phyloP scores from a whole-genome alignment of 2,888 invertebrate species.

The Smittia sp. region DNA sequence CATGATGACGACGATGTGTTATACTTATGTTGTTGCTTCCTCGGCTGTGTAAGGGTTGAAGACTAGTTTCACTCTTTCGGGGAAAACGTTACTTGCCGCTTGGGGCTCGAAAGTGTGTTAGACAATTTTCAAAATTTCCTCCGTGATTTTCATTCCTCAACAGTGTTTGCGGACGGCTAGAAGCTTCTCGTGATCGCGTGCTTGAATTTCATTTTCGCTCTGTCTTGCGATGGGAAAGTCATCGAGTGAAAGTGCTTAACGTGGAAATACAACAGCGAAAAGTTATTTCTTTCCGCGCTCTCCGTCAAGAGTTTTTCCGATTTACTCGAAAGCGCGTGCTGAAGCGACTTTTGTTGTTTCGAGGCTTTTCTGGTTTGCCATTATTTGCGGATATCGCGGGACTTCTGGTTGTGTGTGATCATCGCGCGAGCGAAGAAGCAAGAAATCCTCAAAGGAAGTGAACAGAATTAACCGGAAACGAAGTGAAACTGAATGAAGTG shows the following conservation, averaged over 20 bases:
- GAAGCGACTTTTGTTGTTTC: constrained; percentile 24
- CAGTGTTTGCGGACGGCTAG: neutral
- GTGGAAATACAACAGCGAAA: constrained; percentile 19
- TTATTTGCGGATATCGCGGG: constrained; percentile 41
- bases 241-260: constrained; percentile 41
- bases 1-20: constrained; percentile 31
- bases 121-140: constrained; percentile 29
- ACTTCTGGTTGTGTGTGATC: constrained; percentile 38
- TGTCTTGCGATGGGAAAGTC: constrained; percentile 29
- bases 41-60: constrained; percentile 33
- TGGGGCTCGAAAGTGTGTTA: constrained; percentile 25
- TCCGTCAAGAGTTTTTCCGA: constrained; percentile 8
- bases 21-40: constrained; percentile 33
- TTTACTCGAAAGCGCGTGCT: constrained; percentile 29
- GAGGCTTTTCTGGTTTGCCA: constrained; percentile 39
- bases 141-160: constrained; percentile 28
- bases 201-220: constrained; percentile 22
- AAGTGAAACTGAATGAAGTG: neutral
- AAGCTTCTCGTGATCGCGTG: constrained; percentile 36
- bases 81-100: constrained; percentile 12
- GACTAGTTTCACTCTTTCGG: constrained; percentile 39
- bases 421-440: neutral
- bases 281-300: neutral
- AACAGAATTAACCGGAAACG: neutral
- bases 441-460: neutral